Conservation (phyloP, 2,797 vertebrate species). For the Poecilia wingei region DNA sequence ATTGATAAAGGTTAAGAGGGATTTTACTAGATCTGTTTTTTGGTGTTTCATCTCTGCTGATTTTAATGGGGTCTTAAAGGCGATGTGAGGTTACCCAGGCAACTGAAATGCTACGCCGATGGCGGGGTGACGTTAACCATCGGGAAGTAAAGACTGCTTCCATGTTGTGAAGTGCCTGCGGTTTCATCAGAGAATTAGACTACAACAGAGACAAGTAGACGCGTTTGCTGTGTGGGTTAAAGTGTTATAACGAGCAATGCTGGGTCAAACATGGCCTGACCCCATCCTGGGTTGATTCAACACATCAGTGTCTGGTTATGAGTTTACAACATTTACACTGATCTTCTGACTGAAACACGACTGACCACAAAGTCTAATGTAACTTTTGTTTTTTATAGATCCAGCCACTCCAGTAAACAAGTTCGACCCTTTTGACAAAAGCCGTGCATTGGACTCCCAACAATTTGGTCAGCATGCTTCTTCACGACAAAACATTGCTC, state of each 20-base stretch:
- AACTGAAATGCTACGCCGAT: slow-evolving; percentile 59
- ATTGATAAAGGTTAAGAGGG: slow-evolving; percentile 73
- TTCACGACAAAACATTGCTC: neutral
- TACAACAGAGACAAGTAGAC: neutral
- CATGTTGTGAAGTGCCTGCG: neutral
- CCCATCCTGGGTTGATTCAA: neutral
- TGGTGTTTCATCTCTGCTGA: slow-evolving; percentile 60
- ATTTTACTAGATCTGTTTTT: slow-evolving; percentile 64
- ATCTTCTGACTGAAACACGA: neutral
- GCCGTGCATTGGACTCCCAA: neutral
- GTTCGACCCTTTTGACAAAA: neutral
- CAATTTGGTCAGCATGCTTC: neutral
- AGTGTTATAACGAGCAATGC: neutral
- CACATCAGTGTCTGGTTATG: neutral
- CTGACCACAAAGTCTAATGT: neutral
- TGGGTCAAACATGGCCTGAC: neutral
- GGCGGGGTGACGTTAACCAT: slow-evolving; percentile 49
- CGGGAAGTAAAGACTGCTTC: slow-evolving; percentile 28
- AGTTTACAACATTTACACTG: neutral
- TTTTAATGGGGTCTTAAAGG: slow-evolving; percentile 73
- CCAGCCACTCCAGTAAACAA: neutral
- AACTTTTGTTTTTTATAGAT: neutral
- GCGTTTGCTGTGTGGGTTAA: neutral
- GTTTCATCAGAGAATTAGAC: neutral
- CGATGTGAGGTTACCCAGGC: slow-evolving; percentile 71